Evolutionary conservation across 2,888 invertebrate genomes (phyloP), one percentile per base, ranked within the genome.

Genomic region (Pterostichus madidus): DNA sequence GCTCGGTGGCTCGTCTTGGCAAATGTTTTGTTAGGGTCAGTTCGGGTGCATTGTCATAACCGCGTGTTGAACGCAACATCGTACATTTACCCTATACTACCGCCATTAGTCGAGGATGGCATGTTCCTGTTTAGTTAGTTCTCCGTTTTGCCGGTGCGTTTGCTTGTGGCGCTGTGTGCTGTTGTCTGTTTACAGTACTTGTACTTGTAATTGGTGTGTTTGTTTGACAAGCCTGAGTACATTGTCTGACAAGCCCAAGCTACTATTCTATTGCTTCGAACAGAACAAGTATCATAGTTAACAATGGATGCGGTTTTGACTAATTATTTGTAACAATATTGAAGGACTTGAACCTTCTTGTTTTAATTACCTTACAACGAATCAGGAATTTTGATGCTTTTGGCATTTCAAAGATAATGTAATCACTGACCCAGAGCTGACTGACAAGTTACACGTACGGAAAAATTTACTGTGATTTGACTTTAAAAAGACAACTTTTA

Each of bases 201-300:
- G 79, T 80, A 80, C 79, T 61, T 80, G 80, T 80, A 80, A 80
- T 80, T 80, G 80, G 53, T 71, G 56, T 80, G 80, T 80, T 80
- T 80, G 68, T 68, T 80, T 80, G 80, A 49, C 80, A 80, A 80
- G 68, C 17, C 71, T 17, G 71, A 15, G 71, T 71, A 71, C 46
- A 71, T 71, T 71, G 75, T 75, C 52, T 32, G 75, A 75, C 75
- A 52, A 52, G 24, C 52, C n/a, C 75, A 52, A 52, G 11, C 52
- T 31, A 52, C 52, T 52, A 52, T 75, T 1, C 31, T 46, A 73
- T 75, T 10, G 44, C 24, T 71, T 44, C 68, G 32, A 35, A 64
- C 13, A 64, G 35, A 59, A 64, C 64, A 35, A 64, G 64, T 64
- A 35, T 64, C 13, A 64, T 64, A 35, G 64, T 35, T 64, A 64